Evolutionary conservation across 2,113 vertebrate genomes (phyloP), one percentile per base, ranked within the genome.

Genomic region (Oxyruncus cristatus): DNA sequence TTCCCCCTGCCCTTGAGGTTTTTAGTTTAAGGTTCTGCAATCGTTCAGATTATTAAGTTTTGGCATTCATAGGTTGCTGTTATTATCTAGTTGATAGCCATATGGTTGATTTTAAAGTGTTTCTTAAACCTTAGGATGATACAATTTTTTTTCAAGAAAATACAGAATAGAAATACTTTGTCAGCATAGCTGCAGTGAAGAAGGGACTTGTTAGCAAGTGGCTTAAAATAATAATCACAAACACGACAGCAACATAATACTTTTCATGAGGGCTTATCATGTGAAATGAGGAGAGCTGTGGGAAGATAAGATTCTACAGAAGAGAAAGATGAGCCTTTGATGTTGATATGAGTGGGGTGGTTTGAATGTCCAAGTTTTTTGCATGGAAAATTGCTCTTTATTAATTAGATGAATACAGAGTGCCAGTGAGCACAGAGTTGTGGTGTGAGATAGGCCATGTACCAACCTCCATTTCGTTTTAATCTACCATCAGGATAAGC

Each of bases 101-200:
- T 55, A 5, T 73, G 11, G 78, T 85, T 88, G 58, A 75, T 89
- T 93, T 91, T 42, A 76, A 85, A 68, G 5, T 4, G 3, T 93
- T 97, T 95, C n/a, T 59, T 70, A 82, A 93, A 95, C 27, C 92
- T 87, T 27, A 86, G 19, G 15, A 35, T 95, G 49, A 94, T 96
- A 93, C 77, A 74, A 84, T 96, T 95, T 96, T 95, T n/a, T 32
- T 62, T 86, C 79, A 87, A 66, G 23, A 94, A 77, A 75, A 95
- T 89, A 81, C 15, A 75, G 32, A 89, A 73, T 26, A 80, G 30
- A 66, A 88, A 68, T 81, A 75, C 67, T 73, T 78, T 73, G 11
- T 78, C 41, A 87, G 61, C 13, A 88, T 63, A 92, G 50, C 26
- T 74, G 30, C 65, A 71, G 23, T 35, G 70, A 85, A 76, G 17